Conservation (phyloP, 1,140 invertebrate species). For the Stenopsyche tienmushanensis region DNA sequence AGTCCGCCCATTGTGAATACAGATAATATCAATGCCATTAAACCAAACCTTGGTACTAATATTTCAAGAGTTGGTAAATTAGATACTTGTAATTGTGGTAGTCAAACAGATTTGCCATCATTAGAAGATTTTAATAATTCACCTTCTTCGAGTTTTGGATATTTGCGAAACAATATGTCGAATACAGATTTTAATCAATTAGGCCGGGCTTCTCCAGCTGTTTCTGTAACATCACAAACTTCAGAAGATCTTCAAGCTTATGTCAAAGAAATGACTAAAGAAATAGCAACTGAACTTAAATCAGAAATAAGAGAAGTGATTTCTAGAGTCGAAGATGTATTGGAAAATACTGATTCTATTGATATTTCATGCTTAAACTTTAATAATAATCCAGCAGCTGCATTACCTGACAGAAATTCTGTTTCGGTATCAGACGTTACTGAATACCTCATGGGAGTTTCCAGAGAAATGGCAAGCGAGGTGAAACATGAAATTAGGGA, state of each 20-base stretch:
- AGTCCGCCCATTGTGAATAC: slow-evolving; percentile 53
- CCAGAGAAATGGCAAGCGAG: slow-evolving; percentile 75
- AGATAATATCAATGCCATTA: slow-evolving; percentile 55
- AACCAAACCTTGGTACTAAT: slow-evolving; percentile 55
- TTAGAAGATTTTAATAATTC: slow-evolving; percentile 59
- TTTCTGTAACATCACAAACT: slow-evolving; percentile 57
- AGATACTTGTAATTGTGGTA: slow-evolving; percentile 67
- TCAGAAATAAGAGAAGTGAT: slow-evolving; percentile 79
- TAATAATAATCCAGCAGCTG: slow-evolving; percentile 45
- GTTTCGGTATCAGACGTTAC: slow-evolving; percentile 71
- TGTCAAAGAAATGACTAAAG: slow-evolving; percentile 73
- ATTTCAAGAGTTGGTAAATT: slow-evolving; percentile 55
- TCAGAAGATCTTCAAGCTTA: slow-evolving; percentile 70
- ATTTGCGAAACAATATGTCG: slow-evolving; percentile 51
- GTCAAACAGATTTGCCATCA: slow-evolving; percentile 68
- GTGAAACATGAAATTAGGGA: slow-evolving; percentile 75
- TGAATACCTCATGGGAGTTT: slow-evolving; percentile 73
- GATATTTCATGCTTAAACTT: slow-evolving; percentile 53
- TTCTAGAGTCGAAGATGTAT: slow-evolving; percentile 72
- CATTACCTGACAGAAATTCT: slow-evolving; percentile 58
- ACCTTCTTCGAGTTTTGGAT: slow-evolving; percentile 54
- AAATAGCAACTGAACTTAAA: slow-evolving; percentile 77
- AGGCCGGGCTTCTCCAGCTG: slow-evolving; percentile 62
- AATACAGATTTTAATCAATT: slow-evolving; percentile 57
- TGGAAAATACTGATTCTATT: slow-evolving; percentile 63